Percentiles rank a stretch among this genome's conserved stretches.
Evolutionary conservation across 2,888 invertebrate genomes (phyloP).

Genomic region (Eilema depressum): DNA sequence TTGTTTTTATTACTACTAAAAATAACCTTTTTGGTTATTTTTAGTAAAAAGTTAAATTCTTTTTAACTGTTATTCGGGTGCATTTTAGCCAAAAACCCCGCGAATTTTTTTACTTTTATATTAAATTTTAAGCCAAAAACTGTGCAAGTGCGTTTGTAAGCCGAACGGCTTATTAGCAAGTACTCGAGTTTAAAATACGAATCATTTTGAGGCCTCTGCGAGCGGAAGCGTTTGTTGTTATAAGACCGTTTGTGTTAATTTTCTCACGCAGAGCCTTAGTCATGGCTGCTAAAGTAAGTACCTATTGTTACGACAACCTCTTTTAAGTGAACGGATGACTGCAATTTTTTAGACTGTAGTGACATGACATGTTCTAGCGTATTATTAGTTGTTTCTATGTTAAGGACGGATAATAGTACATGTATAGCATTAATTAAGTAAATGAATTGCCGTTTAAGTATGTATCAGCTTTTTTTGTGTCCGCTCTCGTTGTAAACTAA

Average conservation of each 20-base stretch:
- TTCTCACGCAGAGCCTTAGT: constrained; percentile 49
- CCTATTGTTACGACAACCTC: constrained; percentile 33
- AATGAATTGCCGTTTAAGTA: too few relatives aligned
- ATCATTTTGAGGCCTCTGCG: constrained; percentile 37
- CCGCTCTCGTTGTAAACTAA: too few relatives aligned
- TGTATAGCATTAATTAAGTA: neutral
- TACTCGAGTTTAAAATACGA: constrained; percentile 13
- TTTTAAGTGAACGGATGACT: constrained; percentile 26
- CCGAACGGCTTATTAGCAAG: constrained; percentile 5
- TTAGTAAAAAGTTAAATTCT: too few relatives aligned
- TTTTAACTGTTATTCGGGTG: too few relatives aligned
- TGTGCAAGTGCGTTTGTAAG: constrained; percentile 1
- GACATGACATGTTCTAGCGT: constrained; percentile 12
- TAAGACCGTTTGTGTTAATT: constrained; percentile 45
- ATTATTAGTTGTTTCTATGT: constrained; percentile 10
- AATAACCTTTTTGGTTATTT: too few relatives aligned
- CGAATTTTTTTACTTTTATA: too few relatives aligned
- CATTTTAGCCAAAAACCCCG: too few relatives aligned
- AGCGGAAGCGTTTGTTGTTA: constrained; percentile 41
- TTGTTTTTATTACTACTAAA: too few relatives aligned
- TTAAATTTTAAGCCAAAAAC: neutral
- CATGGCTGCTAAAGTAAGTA: constrained; percentile 36
- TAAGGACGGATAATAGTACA: constrained; percentile 3
- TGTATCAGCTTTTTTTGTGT: too few relatives aligned
- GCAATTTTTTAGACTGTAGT: constrained; percentile 18